Conservation (phyloP, 2,797 vertebrate species). For the Phoeniculus purpureus region DNA sequence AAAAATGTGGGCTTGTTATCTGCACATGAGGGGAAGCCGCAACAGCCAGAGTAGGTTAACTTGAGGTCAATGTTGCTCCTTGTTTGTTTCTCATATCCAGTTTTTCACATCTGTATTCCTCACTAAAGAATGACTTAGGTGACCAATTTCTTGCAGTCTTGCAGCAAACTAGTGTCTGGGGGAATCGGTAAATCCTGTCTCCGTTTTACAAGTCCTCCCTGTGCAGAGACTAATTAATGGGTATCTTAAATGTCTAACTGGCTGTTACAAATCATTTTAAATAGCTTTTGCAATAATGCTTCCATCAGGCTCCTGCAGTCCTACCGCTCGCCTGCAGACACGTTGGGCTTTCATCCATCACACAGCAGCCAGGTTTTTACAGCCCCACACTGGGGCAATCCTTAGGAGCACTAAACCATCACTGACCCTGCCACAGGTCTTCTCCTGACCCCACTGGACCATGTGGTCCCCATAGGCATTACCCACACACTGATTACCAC, state of each 20-base stretch:
- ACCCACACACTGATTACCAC: fast-evolving
- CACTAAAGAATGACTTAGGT: not conserved
- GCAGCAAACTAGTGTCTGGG: not conserved
- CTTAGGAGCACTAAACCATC: not conserved
- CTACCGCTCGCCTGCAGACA: not conserved
- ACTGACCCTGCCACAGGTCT: fast-evolving
- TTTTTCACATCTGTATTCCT: not conserved
- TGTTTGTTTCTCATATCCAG: not conserved
- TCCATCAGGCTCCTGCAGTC: not conserved
- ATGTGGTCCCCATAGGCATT: fast-evolving
- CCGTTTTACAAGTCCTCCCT: constrained; percentile 30
- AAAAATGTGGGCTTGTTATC: not conserved
- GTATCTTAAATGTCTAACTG: constrained; percentile 4
- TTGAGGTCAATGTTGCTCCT: not conserved
- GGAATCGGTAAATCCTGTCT: constrained; percentile 8
- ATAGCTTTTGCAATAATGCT: not conserved
- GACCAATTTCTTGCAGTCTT: not conserved
- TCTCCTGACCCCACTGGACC: not conserved
- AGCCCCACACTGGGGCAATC: fast-evolving
- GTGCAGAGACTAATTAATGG: constrained; percentile 19
- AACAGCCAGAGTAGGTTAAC: not conserved
- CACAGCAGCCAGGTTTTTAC: not conserved
- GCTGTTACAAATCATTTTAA: constrained; percentile 41
- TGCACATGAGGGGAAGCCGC: fast-evolving
- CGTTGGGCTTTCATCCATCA: not conserved